phyloP scores from a whole-genome alignment of 2,888 invertebrate genomes.

The Epistrophe grossulariae region DNA sequence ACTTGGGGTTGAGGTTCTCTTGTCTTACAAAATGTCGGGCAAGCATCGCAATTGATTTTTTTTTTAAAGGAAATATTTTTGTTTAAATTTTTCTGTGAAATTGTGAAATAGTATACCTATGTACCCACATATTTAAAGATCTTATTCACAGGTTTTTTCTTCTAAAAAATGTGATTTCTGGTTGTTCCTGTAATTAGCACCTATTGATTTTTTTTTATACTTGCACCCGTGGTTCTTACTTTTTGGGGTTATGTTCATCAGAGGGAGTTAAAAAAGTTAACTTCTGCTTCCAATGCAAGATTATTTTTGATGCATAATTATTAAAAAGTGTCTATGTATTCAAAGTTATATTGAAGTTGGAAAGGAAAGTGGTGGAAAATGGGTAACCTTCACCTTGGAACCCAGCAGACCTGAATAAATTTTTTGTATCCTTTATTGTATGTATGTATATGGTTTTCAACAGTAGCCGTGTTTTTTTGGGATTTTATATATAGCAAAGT shows the following conservation, averaged over 20 bases:
- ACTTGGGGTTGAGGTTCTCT: background rate
- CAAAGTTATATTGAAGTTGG: no score
- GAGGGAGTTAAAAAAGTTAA: background rate
- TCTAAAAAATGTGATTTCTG: background rate
- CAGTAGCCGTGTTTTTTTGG: no score
- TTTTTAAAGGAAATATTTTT: background rate
- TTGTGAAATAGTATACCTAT: no score
- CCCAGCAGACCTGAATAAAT: no score
- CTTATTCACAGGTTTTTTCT: background rate
- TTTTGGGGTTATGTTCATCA: background rate
- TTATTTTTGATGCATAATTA: background rate
- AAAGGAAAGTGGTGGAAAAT: no score
- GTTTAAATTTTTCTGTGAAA: background rate
- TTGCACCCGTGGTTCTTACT: background rate
- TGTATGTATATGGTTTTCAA: no score
- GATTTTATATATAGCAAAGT: no score
- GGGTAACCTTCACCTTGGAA: no score
- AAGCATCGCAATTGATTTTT: background rate
- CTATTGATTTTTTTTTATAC: background rate
- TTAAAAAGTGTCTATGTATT: no score
- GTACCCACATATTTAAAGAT: no score
- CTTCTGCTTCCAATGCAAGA: background rate
- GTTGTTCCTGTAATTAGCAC: background rate
- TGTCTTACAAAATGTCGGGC: conserved; percentile 27
- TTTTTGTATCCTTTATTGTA: no score